Base-by-base conservation (phyloP, 2,888 invertebrate genomes). In the Eurois occulta region DNA sequence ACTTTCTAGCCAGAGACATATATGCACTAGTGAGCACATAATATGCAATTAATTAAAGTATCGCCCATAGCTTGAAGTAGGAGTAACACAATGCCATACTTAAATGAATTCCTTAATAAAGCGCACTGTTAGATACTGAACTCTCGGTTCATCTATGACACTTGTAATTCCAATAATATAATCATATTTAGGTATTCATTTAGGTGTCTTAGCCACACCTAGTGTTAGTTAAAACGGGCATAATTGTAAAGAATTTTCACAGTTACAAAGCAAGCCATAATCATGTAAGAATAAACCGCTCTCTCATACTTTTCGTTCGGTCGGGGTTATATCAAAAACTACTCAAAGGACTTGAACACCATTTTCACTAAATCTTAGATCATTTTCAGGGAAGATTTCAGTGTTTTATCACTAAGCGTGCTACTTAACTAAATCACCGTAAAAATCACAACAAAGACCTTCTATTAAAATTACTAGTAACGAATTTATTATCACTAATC, bases 401-500 rank as follows among this genome's bases (percentile, higher is more conserved):
- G 24, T 69, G 32, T 67, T 60, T 70, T 60, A 66, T 43, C 48
- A 72, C 62, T 60, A 71, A 75, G 58, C 64, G 24, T 64, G 55
- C 70, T 70, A 84, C 69, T 67, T 75, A 86, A 75, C 55, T 73
- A 73, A 41, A 38, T 35, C 60, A 70, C 72, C 70, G 75, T 75
- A 81, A 86, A 87, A 87, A 89, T 84, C 88, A 89, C 89, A 89
- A 85, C 32, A 55, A 73, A 48, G 74, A 72, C 24, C 10, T 65
- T 65, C 81, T 78, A 80, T 80, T 87, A 87, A 81, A 72, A 76
- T 76, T 83, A 86, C 83, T 87, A 87, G 73, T 87, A 87, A 79
- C 87, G 87, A 72, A 84, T 62, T 41, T 75, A n/a, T 78, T 89
- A 88, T 77, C 72, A 83, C 88, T 89, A 88, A 77, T 48, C 73